Evolutionary conservation across 2,888 invertebrate genomes (phyloP), one percentile per base, ranked within the genome.

Genomic region (Heliconius ismenius): DNA sequence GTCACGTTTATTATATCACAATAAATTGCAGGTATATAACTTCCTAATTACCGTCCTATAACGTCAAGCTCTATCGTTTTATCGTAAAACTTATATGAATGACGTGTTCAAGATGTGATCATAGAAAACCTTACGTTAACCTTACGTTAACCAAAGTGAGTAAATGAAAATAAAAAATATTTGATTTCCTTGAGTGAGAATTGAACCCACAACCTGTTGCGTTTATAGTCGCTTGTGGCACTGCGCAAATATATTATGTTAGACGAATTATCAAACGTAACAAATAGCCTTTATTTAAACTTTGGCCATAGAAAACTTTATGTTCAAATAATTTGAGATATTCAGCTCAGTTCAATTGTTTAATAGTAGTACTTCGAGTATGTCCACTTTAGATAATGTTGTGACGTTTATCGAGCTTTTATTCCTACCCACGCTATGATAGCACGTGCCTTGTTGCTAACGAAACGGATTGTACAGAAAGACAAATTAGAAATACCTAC

Each of bases 41-140:
- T 69, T 69, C 36, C 32, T 36, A 65, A 65, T 65, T 4, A 36
- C 65, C 36, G 65, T 65, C 28, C 6, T 43, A 21, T 18, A 69
- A 21, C 69, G 69, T 69, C 49, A 26, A 49, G 64, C 11, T 54
- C 21, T 54, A 28, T 54, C 13, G 69, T 28, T 28, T 4, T n/a
- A 21, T 13, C 28, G 28, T 21, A 28, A 54, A 69, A 54, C 28
- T 69, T 54, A 54, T 69, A 69, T 28, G 26, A 36, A 64, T 69
- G 26, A 69, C 69, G 69, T 69, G 11, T 28, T 21, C 3, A 69
- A 18, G 49, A 39, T 67, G 18, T 6, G 36, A n/a, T 24, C 67
- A 67, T 24, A 13, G 62, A 13, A 36, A n/a, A n/a, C 13, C 13
- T 24, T 70, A n/a, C 69, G 54, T n/a, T n/a, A n/a, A n/a, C 13